Conservation (phyloP, 2,797 vertebrate species). For the Cryptoprocta ferox region DNA sequence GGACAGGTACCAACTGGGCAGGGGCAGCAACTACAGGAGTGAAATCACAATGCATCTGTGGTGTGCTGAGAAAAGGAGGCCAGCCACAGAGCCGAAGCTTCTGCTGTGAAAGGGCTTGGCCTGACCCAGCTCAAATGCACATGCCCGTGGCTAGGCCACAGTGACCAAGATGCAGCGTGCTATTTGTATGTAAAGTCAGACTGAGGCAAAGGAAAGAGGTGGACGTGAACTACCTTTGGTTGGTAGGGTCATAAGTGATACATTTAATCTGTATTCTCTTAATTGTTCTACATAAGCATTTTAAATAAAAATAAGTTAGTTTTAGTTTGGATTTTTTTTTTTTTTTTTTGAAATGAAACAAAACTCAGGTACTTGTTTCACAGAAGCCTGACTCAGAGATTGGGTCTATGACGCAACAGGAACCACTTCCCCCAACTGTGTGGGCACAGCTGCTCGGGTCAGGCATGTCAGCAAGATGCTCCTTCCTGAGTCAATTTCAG, state of each 20-base stretch:
- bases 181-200: not conserved
- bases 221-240: not conserved
- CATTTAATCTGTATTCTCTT: not conserved
- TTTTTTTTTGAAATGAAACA: not conserved
- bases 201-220: not conserved
- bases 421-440: not conserved
- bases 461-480: not conserved
- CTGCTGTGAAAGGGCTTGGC: not conserved
- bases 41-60: too few relatives aligned
- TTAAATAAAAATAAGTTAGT: not conserved
- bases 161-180: not conserved
- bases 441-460: not conserved
- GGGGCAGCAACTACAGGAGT: not conserved
- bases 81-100: not conserved
- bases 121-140: not conserved
- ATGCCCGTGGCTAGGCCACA: too few relatives aligned
- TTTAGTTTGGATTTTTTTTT: not conserved
- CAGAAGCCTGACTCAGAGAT: not conserved
- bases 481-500: too few relatives aligned
- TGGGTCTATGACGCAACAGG: not conserved
- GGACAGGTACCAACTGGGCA: not conserved
- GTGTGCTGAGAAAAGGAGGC: not conserved
- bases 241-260: not conserved
- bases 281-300: slow-evolving; percentile 17
- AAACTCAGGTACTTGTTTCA: not conserved